phyloP scores from a whole-genome alignment of 1,140 invertebrate species.

The Philaenus spumarius region DNA sequence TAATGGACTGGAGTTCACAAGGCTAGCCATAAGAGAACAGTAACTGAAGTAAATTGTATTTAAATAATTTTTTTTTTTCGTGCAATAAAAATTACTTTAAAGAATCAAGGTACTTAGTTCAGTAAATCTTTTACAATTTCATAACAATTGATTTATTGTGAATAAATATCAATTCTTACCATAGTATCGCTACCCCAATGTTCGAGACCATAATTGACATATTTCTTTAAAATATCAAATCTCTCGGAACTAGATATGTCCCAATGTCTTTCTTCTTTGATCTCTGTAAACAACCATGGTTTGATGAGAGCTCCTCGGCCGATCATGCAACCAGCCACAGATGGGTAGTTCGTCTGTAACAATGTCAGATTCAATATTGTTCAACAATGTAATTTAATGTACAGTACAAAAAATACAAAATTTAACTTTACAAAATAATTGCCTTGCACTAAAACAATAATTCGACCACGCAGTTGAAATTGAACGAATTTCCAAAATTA shows the following conservation, averaged over 20 bases:
- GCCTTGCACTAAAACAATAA: too few species aligned
- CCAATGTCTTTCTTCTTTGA: slow-evolving; percentile 87
- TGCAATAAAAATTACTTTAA: too few species aligned
- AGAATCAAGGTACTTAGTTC: neutral
- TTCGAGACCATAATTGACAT: slow-evolving; percentile 89
- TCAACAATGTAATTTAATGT: too few species aligned
- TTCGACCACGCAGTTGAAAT: too few species aligned
- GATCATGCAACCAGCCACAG: slow-evolving; percentile 69
- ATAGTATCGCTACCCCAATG: slow-evolving; percentile 97
- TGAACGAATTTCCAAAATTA: too few species aligned
- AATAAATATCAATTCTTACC: slow-evolving; percentile 28
- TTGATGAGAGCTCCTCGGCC: slow-evolving; percentile 95
- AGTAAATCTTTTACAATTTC: neutral
- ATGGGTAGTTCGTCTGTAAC: slow-evolving; percentile 41
- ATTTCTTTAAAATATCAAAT: slow-evolving; percentile 87
- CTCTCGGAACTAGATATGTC: slow-evolving; percentile 88
- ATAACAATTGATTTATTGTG: neutral
- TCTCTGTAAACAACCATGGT: slow-evolving; percentile 99
- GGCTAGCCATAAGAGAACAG: too few species aligned
- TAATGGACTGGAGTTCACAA: too few species aligned
- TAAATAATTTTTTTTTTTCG: neutral
- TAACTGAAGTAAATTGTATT: neutral
- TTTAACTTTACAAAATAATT: too few species aligned
- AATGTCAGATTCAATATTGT: too few species aligned
- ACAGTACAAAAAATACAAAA: too few species aligned